Evolutionary conservation across 2,797 vertebrate genomes (phyloP).

Genomic region (Rhabdophis nuchalis): DNA sequence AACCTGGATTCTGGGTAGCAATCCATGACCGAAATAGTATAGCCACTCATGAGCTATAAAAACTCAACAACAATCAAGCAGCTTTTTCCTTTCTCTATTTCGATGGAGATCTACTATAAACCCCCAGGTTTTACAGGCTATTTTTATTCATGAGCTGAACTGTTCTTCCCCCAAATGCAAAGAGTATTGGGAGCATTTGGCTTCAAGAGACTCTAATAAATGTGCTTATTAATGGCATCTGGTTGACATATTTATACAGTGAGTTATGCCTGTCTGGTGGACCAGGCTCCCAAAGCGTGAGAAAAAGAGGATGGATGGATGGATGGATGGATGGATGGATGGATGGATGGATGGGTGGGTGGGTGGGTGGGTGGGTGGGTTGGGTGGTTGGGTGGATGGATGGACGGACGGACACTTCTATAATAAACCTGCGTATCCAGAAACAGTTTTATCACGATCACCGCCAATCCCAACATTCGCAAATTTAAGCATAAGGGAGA

Average conservation of each 20-base stretch:
- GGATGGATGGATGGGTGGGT: accelerated
- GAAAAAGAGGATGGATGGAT: neutral
- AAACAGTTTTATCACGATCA: neutral
- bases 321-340: accelerated
- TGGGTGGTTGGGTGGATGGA: accelerated
- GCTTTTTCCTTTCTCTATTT: neutral
- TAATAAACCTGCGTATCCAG: neutral
- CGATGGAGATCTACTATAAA: constrained; percentile 2
- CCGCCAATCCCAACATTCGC: neutral
- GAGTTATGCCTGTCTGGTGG: constrained; percentile 5
- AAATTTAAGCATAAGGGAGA: neutral
- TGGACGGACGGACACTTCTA: neutral
- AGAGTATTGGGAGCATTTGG: constrained; percentile 15
- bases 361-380: accelerated
- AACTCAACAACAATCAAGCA: neutral
- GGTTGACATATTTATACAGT: constrained; percentile 28
- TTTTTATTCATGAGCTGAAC: constrained; percentile 22
- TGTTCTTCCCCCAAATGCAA: constrained; percentile 15
- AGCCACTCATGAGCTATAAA: neutral
- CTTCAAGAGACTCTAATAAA: constrained; percentile 18
- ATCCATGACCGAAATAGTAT: neutral
- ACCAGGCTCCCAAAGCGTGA: constrained; percentile 18
- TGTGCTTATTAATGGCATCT: neutral
- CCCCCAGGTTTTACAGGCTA: constrained; percentile 9
- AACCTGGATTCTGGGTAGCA: neutral